Evolutionary conservation across 2,797 vertebrate genomes (phyloP).

Genomic region (Galagoides demidoff): DNA sequence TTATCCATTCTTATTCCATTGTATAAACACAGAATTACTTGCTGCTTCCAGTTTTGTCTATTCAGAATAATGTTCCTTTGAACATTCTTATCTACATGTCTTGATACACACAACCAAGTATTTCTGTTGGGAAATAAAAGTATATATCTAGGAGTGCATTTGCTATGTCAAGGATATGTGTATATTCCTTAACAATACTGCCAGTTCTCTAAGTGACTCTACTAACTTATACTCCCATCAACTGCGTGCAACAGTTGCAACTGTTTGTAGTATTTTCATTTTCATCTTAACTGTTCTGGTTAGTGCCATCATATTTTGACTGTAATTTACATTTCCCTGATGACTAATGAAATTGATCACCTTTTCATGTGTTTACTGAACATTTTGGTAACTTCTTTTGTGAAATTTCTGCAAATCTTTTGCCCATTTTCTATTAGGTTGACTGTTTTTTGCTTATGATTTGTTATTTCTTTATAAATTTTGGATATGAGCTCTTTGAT

Average conservation of each 20-base stretch:
- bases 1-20: neutral
- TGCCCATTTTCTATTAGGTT: neutral
- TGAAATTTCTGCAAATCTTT: neutral
- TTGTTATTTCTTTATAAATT: neutral
- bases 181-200: neutral
- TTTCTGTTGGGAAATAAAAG: neutral
- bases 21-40: neutral
- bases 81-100: neutral
- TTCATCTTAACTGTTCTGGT: neutral
- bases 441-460: neutral
- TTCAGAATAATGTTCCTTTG: neutral
- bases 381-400: neutral
- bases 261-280: neutral
- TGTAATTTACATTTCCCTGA: neutral
- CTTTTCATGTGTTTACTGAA: neutral
- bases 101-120: neutral
- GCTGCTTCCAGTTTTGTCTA: neutral
- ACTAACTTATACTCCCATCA: neutral
- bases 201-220: neutral
- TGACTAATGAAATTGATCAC: neutral
- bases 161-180: neutral
- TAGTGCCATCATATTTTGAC: neutral
- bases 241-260: neutral
- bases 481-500: neutral
- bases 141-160: neutral